phyloP scores from a whole-genome alignment of 2,888 invertebrate genomes.

The Tipula unca region DNA sequence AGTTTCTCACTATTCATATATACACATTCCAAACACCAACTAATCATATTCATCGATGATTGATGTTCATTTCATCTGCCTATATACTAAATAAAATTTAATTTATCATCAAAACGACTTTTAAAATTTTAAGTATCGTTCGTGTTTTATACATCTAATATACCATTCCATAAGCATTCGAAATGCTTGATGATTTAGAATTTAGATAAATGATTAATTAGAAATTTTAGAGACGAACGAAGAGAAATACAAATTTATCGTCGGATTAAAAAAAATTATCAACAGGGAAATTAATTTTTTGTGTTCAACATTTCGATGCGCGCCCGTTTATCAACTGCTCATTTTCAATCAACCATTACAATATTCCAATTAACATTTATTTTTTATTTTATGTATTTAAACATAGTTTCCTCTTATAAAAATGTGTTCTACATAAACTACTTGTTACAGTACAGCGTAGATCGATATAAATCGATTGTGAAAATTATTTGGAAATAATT shows the following conservation, averaged over 20 bases:
- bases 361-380: not conserved
- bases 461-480: not conserved
- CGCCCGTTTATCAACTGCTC: not conserved
- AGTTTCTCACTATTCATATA: too few species aligned
- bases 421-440: not conserved
- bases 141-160: not conserved
- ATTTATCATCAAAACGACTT: not conserved
- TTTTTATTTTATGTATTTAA: not conserved
- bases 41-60: not conserved
- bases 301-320: not conserved
- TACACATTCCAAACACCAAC: not conserved
- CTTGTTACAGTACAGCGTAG: too few species aligned
- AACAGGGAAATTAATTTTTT: not conserved
- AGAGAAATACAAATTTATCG: not conserved
- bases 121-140: not conserved
- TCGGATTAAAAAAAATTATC: not conserved
- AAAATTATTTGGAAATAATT: not conserved
- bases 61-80: not conserved
- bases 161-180: not conserved
- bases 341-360: not conserved
- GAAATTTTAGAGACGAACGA: not conserved
- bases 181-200: not conserved
- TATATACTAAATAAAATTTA: not conserved
- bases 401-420: not conserved
- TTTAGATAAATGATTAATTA: slow-evolving; percentile 8